Conservation (phyloP, 1,140 invertebrate genomes). For the Nasonia giraulti region DNA sequence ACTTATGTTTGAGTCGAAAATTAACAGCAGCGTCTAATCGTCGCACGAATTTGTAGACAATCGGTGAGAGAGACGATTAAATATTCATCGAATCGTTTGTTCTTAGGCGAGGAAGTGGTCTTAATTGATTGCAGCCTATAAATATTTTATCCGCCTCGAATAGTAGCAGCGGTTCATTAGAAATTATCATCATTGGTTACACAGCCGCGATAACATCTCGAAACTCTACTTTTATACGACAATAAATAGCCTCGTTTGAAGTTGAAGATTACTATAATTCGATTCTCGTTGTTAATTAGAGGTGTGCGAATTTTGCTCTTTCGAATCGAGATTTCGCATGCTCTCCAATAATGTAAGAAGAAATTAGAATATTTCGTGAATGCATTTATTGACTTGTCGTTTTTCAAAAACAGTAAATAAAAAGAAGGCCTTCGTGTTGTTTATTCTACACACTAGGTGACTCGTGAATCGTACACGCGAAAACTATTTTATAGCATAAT, state of each 20-base stretch:
- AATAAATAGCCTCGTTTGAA: not conserved
- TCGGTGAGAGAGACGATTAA: not conserved
- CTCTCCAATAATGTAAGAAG: too few species aligned
- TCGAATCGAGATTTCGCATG: not conserved
- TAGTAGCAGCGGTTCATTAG: not conserved
- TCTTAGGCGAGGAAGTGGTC: not conserved
- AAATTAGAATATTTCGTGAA: too few species aligned
- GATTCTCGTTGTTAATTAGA: not conserved
- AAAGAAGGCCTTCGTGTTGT: too few species aligned
- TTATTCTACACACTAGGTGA: too few species aligned
- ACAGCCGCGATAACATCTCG: not conserved
- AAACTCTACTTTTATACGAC: not conserved
- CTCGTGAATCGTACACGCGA: too few species aligned
- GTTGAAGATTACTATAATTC: not conserved
- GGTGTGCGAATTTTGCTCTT: not conserved
- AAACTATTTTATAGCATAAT: too few species aligned
- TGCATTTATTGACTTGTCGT: too few species aligned
- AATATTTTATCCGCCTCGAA: not conserved
- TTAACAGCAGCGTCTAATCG: not conserved
- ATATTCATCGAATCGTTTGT: not conserved
- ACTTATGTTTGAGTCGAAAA: not conserved
- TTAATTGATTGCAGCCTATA: not conserved
- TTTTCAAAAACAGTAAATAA: too few species aligned
- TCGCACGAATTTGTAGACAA: not conserved
- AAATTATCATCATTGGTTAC: not conserved